Base-by-base conservation (phyloP, 2,888 invertebrate species). In the Brachyptera risi region DNA sequence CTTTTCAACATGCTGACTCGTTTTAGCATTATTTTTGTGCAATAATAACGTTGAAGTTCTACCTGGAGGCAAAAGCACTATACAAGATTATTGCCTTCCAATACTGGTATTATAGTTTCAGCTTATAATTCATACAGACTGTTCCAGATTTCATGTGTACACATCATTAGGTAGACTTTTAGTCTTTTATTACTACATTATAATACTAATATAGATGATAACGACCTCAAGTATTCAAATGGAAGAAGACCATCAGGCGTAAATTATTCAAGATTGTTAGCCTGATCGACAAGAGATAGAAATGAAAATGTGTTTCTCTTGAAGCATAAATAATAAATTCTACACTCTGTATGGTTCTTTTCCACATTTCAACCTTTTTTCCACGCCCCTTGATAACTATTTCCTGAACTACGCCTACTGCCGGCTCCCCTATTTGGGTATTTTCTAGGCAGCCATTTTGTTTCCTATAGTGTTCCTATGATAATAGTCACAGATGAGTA, bases 391-490 rank as follows among this genome's bases (percentile, higher is more conserved):
- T 19, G 35, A 11, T 35, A 15, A 19, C 37, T 23, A n/a, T 37
- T 21, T 31, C 17, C 54, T 37, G 37, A 15, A 3, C 54, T 3
- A 17, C 54, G 54, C 54, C 54, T 54, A 54, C 54, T 13, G 13
- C 2, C 35, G 17, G 17, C 21, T 54, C 54, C 54, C 54, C 54
- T 54, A 37, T 54, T 54, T 54, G 37, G 21, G 37, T 54, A 54
- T 37, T 54, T n/a, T 54, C 54, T 54, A 35, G 31, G 54, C 35
- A 23, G 54, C 54, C 54, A 54, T 54, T 54, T 54, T 54, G 54
- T 35, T 54, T 54, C 54, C 9, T 21, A 44, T 17, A 21, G 44
- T n/a, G n/a, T 44, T 44, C 19, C 44, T 40, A 4, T 21, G 5
- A 5, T 31, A 7, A 5, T 31, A 54, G 54, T 54, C 54, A 51